A percentile compares a stretch with the other conserved stretches of the same genome.
Conservation (phyloP, 2,888 invertebrate species). For the Lasioglossum marginatum region DNA sequence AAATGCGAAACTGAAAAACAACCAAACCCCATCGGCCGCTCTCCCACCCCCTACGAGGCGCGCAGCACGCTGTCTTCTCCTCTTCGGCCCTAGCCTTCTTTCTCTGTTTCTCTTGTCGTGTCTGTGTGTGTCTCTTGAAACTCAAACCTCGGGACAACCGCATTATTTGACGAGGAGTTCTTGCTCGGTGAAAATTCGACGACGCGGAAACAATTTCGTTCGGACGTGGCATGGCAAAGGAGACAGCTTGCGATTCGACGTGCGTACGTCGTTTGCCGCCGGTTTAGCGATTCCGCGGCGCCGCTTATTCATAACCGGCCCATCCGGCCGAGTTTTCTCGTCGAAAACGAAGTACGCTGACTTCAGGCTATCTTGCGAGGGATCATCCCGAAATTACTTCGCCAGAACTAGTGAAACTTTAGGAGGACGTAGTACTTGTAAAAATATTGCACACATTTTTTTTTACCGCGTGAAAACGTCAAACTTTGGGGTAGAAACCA, state of each 20-base stretch:
- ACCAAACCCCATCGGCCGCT: slow-evolving; percentile 48
- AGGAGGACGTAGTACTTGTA: no score
- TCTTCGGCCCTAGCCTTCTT: neutral
- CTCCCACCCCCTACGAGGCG: slow-evolving; percentile 55
- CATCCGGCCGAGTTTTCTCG: neutral
- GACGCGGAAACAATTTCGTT: slow-evolving; percentile 42
- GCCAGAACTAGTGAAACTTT: neutral
- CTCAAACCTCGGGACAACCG: slow-evolving; percentile 57
- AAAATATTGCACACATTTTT: neutral
- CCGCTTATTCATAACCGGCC: neutral
- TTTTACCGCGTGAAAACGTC: no score
- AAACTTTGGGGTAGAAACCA: no score
- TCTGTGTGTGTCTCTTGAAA: slow-evolving; percentile 49
- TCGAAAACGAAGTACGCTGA: neutral
- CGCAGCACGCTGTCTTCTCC: slow-evolving; percentile 40
- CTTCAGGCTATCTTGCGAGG: neutral
- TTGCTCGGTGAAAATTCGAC: slow-evolving; percentile 30
- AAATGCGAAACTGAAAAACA: slow-evolving; percentile 79
- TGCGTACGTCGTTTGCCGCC: neutral
- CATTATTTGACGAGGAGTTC: slow-evolving; percentile 50
- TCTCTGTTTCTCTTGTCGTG: slow-evolving; percentile 42
- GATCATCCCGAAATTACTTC: neutral
- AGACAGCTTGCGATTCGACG: neutral
- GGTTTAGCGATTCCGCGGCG: neutral
- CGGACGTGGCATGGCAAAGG: slow-evolving; percentile 17